Conservation (phyloP, 2,888 invertebrate species). For the Ectemnius cavifrons region DNA sequence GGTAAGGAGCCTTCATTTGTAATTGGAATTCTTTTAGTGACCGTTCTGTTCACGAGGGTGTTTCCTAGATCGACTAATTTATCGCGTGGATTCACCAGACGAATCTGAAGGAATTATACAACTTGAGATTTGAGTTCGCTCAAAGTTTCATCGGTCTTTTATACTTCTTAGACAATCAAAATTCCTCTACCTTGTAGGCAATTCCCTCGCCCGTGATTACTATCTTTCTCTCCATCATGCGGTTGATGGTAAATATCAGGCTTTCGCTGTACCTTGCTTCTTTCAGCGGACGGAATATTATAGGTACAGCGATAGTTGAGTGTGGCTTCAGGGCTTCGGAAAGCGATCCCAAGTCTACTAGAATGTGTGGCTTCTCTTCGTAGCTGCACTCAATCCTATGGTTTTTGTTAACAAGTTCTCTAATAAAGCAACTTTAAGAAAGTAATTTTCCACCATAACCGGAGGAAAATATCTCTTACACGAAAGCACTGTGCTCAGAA, state of each 20-base stretch:
- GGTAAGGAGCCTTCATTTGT: slow-evolving; percentile 81
- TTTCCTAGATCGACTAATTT: slow-evolving; percentile 76
- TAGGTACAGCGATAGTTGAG: slow-evolving; percentile 77
- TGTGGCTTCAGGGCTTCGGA: slow-evolving; percentile 77
- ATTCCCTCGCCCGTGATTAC: slow-evolving; percentile 81
- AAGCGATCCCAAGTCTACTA: slow-evolving; percentile 76
- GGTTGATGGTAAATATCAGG: slow-evolving; percentile 80
- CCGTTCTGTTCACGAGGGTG: slow-evolving; percentile 78
- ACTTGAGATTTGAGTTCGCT: too few species aligned
- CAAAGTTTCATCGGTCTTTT: too few species aligned
- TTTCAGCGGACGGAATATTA: slow-evolving; percentile 81
- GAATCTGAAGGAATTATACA: slow-evolving; percentile 64
- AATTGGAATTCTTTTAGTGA: slow-evolving; percentile 80
- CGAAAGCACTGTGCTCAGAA: slow-evolving; percentile 66
- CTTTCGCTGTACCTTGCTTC: slow-evolving; percentile 79
- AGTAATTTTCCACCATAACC: not conserved
- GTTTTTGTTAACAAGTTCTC: not conserved
- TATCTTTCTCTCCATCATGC: slow-evolving; percentile 79
- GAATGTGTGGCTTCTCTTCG: slow-evolving; percentile 79
- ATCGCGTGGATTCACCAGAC: slow-evolving; percentile 73
- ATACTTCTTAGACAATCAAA: not conserved
- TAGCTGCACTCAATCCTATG: slow-evolving; percentile 80
- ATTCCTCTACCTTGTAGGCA: slow-evolving; percentile 61
- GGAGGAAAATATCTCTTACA: slow-evolving; percentile 61
- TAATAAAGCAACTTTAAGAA: not conserved